Evolutionary conservation across 2,888 invertebrate species (phyloP).

Genomic region (Caradrina clavipalpis): DNA sequence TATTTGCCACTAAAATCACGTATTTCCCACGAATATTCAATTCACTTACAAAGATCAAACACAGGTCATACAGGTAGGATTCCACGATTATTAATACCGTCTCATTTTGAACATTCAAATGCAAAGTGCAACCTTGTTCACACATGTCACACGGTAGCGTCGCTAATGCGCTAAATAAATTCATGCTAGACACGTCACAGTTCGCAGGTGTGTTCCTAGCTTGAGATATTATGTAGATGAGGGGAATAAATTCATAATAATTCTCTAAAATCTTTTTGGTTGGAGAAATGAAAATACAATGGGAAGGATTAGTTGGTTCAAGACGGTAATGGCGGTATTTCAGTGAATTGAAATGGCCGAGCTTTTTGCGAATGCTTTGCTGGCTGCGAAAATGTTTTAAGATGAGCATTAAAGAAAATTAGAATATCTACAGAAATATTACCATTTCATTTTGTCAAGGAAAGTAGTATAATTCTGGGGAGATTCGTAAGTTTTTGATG

Average conservation of each 20-base stretch:
- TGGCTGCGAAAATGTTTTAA: constrained; percentile 21
- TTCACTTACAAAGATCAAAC: constrained; percentile 35
- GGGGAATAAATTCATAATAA: constrained; percentile 57
- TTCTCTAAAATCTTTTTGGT: constrained; percentile 55
- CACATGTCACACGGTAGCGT: constrained; percentile 64
- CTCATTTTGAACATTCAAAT: constrained; percentile 70
- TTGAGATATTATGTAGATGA: constrained; percentile 69
- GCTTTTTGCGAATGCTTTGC: constrained; percentile 32
- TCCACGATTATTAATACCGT: constrained; percentile 65
- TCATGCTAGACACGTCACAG: constrained; percentile 74
- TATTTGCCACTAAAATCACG: constrained; percentile 41
- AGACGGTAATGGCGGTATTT: constrained; percentile 41
- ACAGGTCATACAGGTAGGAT: constrained; percentile 45
- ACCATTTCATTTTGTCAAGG: background rate
- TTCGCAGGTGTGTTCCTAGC: constrained; percentile 65
- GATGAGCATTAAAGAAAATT: constrained; percentile 18
- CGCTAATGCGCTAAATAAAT: constrained; percentile 74
- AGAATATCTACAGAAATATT: background rate
- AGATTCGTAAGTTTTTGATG: background rate
- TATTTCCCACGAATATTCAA: constrained; percentile 30
- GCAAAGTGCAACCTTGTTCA: constrained; percentile 70
- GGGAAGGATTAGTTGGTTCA: constrained; percentile 46
- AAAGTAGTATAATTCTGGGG: background rate
- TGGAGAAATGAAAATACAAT: constrained; percentile 51
- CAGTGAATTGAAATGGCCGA: constrained; percentile 24